Percentiles rank a stretch among this genome's conserved stretches.
phyloP scores from a whole-genome alignment of 2,888 invertebrate species.

The Scotopteryx bipunctaria region DNA sequence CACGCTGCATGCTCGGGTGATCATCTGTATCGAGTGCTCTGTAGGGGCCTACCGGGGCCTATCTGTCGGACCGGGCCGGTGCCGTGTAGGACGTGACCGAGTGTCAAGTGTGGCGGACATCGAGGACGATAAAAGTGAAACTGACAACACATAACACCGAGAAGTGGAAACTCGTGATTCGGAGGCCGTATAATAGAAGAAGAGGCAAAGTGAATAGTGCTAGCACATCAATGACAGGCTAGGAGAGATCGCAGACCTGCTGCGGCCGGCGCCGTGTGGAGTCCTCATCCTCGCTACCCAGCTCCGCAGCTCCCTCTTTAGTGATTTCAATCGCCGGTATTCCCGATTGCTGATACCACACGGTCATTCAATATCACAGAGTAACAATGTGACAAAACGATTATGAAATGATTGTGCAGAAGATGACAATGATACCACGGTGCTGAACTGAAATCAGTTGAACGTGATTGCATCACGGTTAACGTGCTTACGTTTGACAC shows the following conservation, averaged over 20 bases:
- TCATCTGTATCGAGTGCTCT: conserved; percentile 73
- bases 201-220: conserved; percentile 79
- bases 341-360: conserved; percentile 82
- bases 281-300: conserved; percentile 87
- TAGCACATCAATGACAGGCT: conserved; percentile 80
- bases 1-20: conserved; percentile 77
- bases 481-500: conserved; percentile 29
- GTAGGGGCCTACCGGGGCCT: conserved; percentile 47
- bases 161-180: conserved; percentile 77
- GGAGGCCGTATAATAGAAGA: conserved; percentile 74
- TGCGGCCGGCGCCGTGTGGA: conserved; percentile 74
- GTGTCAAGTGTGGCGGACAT: conserved; percentile 69
- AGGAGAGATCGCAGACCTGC: conserved; percentile 81
- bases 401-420: conserved; percentile 61
- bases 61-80: conserved; percentile 27
- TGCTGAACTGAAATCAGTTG: conserved; percentile 35
- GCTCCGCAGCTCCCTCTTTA: conserved; percentile 88
- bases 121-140: conserved; percentile 71
- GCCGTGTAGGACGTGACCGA: conserved; percentile 48
- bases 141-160: conserved; percentile 79
- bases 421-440: conserved; percentile 47
- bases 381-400: conserved; percentile 59
- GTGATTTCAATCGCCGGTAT: conserved; percentile 89
- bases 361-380: conserved; percentile 73
- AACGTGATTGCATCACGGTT: conserved; percentile 26